Conservation (phyloP, 2,113 vertebrate species). For the Dascyllus trimaculatus region DNA sequence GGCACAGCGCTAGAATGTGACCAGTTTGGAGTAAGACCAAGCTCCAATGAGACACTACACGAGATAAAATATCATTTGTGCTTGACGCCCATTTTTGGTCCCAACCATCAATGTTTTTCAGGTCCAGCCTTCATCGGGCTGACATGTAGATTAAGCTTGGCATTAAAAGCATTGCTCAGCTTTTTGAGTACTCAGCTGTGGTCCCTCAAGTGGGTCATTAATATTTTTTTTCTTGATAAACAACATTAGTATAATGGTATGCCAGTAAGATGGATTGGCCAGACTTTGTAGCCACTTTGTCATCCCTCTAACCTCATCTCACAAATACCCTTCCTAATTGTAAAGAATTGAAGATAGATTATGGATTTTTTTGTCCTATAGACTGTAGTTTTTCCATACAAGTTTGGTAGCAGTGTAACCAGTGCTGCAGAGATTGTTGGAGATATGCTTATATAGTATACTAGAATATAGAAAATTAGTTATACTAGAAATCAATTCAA, state of each 20-base stretch:
- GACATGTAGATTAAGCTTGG: not conserved
- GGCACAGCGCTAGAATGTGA: no score
- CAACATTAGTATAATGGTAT: conserved; percentile 13
- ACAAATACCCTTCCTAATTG: not conserved
- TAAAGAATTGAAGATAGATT: not conserved
- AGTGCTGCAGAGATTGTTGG: not conserved
- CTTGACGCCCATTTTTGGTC: no score
- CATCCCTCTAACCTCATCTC: not conserved
- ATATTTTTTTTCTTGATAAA: conserved; percentile 24
- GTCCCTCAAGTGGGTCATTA: conserved; percentile 1
- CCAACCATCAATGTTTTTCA: no score
- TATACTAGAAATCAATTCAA: no score
- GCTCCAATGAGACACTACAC: no score
- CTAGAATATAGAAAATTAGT: no score
- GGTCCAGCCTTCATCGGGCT: no score
- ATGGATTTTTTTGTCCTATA: not conserved
- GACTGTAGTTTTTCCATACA: not conserved
- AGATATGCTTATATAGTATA: no score
- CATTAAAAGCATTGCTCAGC: not conserved
- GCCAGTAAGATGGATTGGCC: not conserved
- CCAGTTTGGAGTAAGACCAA: no score
- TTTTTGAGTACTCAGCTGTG: not conserved
- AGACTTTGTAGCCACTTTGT: not conserved
- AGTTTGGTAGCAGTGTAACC: not conserved
- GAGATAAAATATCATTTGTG: no score